A percentile compares a stretch with the other conserved stretches of the same genome.
phyloP scores from a whole-genome alignment of 30 jellyfish, hydroid and myxozoan species.

The Pelagia noctiluca region DNA sequence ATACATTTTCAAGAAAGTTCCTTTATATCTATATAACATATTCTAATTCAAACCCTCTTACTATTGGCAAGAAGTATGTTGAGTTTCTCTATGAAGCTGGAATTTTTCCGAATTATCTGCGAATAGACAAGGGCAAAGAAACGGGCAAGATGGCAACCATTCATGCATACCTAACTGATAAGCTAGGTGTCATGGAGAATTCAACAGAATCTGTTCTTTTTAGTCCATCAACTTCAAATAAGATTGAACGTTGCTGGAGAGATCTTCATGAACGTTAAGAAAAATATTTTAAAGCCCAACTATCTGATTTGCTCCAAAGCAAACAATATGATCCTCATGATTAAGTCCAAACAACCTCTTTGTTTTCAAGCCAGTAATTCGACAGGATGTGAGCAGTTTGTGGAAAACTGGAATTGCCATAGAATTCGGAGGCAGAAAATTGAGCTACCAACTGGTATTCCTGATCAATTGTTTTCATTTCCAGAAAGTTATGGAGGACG shows the following conservation, averaged over 20 bases:
- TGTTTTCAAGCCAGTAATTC: neutral
- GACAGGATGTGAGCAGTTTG: neutral
- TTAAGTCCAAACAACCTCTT: neutral
- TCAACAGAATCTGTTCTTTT: constrained; percentile 4
- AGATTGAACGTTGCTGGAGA: constrained; percentile 15
- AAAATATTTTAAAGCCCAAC: neutral
- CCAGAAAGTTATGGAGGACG: constrained; percentile 6
- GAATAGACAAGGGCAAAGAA: constrained; percentile 50
- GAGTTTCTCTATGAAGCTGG: neutral
- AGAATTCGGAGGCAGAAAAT: constrained; percentile 25
- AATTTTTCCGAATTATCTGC: neutral
- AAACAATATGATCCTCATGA: neutral
- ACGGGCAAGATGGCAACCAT: constrained; percentile 36
- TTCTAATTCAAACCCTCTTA: neutral
- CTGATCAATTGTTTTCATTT: constrained; percentile 6
- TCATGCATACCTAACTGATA: neutral
- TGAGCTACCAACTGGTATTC: constrained; percentile 19
- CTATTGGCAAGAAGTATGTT: neutral
- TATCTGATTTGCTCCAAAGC: neutral
- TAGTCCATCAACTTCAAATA: constrained; percentile 38
- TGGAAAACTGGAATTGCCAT: constrained; percentile 20
- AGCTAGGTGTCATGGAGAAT: neutral
- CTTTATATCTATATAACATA: neutral
- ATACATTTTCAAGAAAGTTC: neutral
- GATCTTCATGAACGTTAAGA: neutral